Conservation (phyloP, 2,888 invertebrate species). For the Tridacna crocea region DNA sequence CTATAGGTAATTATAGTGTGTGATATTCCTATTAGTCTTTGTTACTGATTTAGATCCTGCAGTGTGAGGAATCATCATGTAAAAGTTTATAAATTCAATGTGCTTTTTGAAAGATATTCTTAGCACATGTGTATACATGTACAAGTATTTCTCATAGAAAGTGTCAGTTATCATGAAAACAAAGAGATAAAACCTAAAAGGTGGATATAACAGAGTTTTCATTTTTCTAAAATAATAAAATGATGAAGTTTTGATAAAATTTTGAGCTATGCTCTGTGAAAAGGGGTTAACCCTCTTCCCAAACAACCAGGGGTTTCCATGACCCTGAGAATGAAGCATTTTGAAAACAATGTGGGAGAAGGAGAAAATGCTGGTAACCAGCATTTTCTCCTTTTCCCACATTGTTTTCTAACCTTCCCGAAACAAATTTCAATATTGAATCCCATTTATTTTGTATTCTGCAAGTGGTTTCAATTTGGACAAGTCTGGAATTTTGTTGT, state of each 20-base stretch:
- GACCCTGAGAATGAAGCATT: not conserved
- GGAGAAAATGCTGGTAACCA: too few relatives aligned
- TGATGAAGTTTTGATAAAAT: not conserved
- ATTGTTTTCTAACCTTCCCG: not conserved
- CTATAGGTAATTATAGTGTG: slow-evolving; percentile 59
- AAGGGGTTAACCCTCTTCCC: not conserved
- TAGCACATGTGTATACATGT: too few relatives aligned
- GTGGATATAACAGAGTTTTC: not conserved
- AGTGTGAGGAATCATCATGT: too few relatives aligned
- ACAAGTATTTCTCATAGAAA: too few relatives aligned
- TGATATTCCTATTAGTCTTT: too few relatives aligned
- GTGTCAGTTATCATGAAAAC: not conserved
- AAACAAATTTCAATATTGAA: not conserved
- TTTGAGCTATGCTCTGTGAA: not conserved
- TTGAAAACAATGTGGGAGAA: too few relatives aligned
- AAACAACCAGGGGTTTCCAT: not conserved
- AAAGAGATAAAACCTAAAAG: not conserved
- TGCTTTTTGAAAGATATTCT: too few relatives aligned
- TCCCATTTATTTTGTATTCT: not conserved
- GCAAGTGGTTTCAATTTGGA: not conserved
- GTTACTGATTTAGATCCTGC: too few relatives aligned
- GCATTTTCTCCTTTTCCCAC: not conserved
- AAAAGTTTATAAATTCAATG: too few relatives aligned
- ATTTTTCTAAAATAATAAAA: not conserved
- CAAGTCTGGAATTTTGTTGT: not conserved